Evolutionary conservation across 2,113 vertebrate genomes (phyloP), one percentile per base, ranked within the genome.

Genomic region (Aptenodytes forsteri): DNA sequence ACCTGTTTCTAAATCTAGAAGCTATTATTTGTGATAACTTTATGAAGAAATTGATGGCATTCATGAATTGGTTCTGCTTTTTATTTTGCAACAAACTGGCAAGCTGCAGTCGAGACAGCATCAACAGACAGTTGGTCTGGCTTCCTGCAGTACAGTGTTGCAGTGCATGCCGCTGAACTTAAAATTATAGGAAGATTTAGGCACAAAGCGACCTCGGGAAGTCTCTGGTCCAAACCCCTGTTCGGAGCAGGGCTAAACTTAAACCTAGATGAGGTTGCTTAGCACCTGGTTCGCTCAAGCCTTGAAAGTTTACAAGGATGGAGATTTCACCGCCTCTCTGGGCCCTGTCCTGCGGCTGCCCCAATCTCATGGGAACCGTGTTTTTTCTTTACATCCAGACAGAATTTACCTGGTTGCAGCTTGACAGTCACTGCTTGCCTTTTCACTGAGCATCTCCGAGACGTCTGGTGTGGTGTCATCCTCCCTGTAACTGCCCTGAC

Each of bases 331-430:
- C 54, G 14, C 10, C 6, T 11, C 14, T 32, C 78, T 34, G 49
- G 18, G 54, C 20, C 25, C 40, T 47, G 23, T 59, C 14, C 25
- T 0, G 4, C 14, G 11, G 50, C 64, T 66, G 25, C 19, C 38
- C 42, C 20, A 10, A 0, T 25, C 34, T 58, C 2, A 0, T 25
- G 19, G 44, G 44, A 70, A 26, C 7, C 0, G 1, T 72, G 14
- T 2, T 42, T 65, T 78, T 73, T 50, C 42, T 19, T 40, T 46
- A 34, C 8, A 50, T 36, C 13, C 42, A 44, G 70, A 14, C 27
- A 32, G 32, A 76, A 62, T 87, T 82, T 62, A 14, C 18, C 15
- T 36, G 50, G 22, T 50, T 49, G 77, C 77, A 76, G 18, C 49
- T 34, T 50, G 10, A 20, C 17, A 22, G 42, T 82, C 62, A 25